phyloP scores from a whole-genome alignment of 2,888 invertebrate species.

The Drosophila paucipuncta region DNA sequence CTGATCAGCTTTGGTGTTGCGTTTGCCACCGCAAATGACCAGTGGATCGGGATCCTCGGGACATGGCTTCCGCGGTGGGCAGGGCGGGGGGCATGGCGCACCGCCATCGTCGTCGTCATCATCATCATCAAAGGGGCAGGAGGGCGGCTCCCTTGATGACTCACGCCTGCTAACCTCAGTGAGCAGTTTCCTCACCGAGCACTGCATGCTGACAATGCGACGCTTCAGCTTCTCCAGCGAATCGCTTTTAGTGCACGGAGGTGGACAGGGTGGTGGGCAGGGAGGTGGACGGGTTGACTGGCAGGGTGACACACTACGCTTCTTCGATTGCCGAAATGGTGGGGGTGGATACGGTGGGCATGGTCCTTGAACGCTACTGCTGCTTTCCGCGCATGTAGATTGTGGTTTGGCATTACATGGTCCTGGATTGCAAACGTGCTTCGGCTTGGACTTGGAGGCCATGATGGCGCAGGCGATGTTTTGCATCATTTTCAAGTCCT shows the following conservation, averaged over 20 bases:
- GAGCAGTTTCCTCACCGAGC: slow-evolving; percentile 71
- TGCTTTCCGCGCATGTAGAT: slow-evolving; percentile 41
- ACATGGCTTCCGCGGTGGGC: slow-evolving; percentile 35
- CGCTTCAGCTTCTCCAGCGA: slow-evolving; percentile 73
- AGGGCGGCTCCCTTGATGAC: slow-evolving; percentile 17
- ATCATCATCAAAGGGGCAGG: slow-evolving; percentile 17
- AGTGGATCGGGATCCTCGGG: slow-evolving; percentile 73
- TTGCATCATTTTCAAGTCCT: slow-evolving; percentile 76
- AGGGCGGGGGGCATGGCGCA: neutral
- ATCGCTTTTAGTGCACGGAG: slow-evolving; percentile 38
- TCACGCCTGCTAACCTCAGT: slow-evolving; percentile 66
- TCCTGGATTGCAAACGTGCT: slow-evolving; percentile 54
- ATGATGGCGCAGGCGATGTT: slow-evolving; percentile 72
- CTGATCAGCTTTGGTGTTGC: slow-evolving; percentile 72
- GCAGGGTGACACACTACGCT: slow-evolving; percentile 17
- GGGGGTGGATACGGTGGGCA: slow-evolving; percentile 1
- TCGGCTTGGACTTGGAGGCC: slow-evolving; percentile 51
- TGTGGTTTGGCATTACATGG: slow-evolving; percentile 30
- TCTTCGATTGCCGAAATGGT: slow-evolving; percentile 13
- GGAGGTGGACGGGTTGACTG: slow-evolving; percentile 10
- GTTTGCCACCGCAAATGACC: slow-evolving; percentile 69
- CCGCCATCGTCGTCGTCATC: slow-evolving; percentile 34
- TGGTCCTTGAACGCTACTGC: slow-evolving; percentile 36
- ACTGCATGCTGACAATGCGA: slow-evolving; percentile 75
- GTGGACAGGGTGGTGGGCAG: slow-evolving; percentile 19